Evolutionary conservation across 2,113 vertebrate genomes (phyloP).

Genomic region (Gnathonemus longibarbis): DNA sequence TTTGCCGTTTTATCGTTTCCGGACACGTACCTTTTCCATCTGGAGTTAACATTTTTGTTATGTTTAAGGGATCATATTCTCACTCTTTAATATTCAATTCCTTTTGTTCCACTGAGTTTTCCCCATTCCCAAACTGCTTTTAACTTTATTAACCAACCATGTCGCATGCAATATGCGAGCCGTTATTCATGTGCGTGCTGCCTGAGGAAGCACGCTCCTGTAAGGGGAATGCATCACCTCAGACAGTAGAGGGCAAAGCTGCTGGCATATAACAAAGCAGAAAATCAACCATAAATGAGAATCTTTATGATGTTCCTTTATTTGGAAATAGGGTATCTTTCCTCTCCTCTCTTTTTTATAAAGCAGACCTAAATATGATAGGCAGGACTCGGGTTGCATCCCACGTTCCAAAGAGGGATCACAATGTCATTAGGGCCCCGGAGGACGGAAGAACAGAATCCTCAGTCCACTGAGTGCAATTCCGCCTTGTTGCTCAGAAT

Average conservation of each 20-base stretch:
- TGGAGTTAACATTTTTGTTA: background rate
- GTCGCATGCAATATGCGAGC: conserved; percentile 41
- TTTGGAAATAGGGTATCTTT: background rate
- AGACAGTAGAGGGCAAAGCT: conserved; percentile 45
- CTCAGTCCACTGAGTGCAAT: background rate
- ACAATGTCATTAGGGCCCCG: background rate
- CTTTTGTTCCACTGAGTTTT: conserved; percentile 15
- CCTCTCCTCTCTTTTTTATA: background rate
- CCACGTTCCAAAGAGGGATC: background rate
- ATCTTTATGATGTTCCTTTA: background rate
- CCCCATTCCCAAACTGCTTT: conserved; percentile 26
- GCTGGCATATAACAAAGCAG: conserved; percentile 8
- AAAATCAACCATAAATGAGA: background rate
- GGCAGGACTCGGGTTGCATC: background rate
- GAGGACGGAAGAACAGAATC: background rate
- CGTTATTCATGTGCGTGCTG: conserved; percentile 33
- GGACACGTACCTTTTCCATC: background rate
- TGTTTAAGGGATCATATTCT: background rate
- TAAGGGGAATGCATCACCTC: conserved; percentile 37
- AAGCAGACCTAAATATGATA: background rate
- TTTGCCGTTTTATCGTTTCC: background rate
- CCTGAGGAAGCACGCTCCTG: conserved; percentile 40
- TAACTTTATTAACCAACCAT: conserved; percentile 38
- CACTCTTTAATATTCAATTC: conserved; percentile 12
- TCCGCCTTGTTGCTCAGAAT: background rate